A percentile compares a stretch with the other conserved stretches of the same genome.
Evolutionary conservation across 2,888 invertebrate species (phyloP).

Genomic region (Lasioglossum malachurum): DNA sequence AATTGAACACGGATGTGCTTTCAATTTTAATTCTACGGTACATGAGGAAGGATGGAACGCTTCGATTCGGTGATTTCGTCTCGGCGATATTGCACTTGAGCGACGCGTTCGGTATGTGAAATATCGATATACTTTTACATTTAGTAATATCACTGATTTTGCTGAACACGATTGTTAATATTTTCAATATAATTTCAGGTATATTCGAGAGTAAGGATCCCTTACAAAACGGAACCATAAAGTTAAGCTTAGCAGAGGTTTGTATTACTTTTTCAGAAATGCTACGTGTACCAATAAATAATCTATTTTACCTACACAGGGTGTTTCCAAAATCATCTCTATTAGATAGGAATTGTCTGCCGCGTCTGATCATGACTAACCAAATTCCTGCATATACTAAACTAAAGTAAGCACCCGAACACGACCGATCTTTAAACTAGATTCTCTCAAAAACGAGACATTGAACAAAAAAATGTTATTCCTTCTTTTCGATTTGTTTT

Average conservation of each 20-base stretch:
- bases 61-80: conserved; percentile 96
- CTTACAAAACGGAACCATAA: conserved; percentile 92
- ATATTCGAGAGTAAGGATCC: conserved; percentile 92
- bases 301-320: background rate
- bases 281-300: background rate
- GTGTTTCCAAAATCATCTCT: too few relatives aligned
- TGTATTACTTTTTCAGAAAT: background rate
- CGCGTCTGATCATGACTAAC: too few relatives aligned
- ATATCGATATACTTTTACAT: background rate
- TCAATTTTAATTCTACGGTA: conserved; percentile 93
- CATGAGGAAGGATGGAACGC: conserved; percentile 96
- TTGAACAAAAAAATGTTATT: too few relatives aligned
- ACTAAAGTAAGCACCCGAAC: too few relatives aligned
- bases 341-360: too few relatives aligned
- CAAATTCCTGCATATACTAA: too few relatives aligned
- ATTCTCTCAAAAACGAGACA: too few relatives aligned
- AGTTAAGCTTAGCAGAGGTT: conserved; percentile 92
- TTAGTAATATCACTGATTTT: background rate
- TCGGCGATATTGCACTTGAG: conserved; percentile 95
- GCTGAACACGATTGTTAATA: background rate
- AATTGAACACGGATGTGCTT: conserved; percentile 93
- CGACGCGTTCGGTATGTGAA: conserved; percentile 92
- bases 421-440: too few relatives aligned
- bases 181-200: conserved; percentile 84
- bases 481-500: too few relatives aligned